These are phyloP conservation scores for Oncorhynchus keta DNA, from an alignment of 2,113 vertebrate genomes.

Conservation along the genomic window DNA sequence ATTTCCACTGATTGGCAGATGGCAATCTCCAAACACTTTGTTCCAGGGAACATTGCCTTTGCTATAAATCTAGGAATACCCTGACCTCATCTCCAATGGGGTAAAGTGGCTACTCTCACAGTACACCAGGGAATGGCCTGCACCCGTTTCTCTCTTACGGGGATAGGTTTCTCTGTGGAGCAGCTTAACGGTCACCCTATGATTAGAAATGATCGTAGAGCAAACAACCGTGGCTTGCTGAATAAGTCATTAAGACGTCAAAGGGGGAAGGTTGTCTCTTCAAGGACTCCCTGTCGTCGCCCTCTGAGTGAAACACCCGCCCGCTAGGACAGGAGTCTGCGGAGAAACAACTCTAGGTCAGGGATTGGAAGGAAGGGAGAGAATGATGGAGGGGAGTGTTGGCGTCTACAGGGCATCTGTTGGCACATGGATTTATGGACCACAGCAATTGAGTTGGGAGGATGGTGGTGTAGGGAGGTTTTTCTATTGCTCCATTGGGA, in stretches of 20 bases:
- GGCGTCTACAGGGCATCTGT: conserved; percentile 59
- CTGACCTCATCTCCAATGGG: conserved; percentile 11
- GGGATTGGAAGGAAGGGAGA: background rate
- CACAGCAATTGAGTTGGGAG: conserved; percentile 13
- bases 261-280: conserved; percentile 43
- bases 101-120: conserved; percentile 37
- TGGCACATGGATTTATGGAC: conserved; percentile 30
- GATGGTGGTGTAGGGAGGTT: background rate
- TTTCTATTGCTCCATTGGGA: conserved; percentile 47
- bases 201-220: conserved; percentile 69
- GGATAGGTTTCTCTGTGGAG: background rate
- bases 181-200: conserved; percentile 46
- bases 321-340: conserved; percentile 8
- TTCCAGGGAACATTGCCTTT: background rate
- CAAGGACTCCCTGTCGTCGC: conserved; percentile 68
- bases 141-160: conserved; percentile 29
- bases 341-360: conserved; percentile 42
- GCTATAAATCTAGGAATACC: background rate
- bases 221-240: conserved; percentile 60
- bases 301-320: conserved; percentile 17
- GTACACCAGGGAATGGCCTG: background rate
- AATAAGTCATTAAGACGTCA: conserved; percentile 72
- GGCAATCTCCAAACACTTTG: conserved; percentile 40
- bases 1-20: conserved; percentile 45
- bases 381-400: too few relatives aligned